Base-by-base conservation (phyloP, 2,113 vertebrate genomes). In the Pogonocichla stellata region DNA sequence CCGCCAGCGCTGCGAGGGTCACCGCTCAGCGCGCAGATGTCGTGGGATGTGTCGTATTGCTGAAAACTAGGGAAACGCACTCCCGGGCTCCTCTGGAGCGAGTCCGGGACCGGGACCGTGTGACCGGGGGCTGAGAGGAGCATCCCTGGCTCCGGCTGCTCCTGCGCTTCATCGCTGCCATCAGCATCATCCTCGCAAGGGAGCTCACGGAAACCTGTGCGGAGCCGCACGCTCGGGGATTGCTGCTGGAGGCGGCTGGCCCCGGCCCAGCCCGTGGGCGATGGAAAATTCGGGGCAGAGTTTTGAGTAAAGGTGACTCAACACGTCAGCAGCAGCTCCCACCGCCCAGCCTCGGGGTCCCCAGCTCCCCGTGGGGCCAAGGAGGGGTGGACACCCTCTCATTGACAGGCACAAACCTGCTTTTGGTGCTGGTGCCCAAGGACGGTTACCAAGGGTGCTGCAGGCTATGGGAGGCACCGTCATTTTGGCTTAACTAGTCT, bases 231-330 rank as follows among this genome's bases (percentile, higher is more conserved):
- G 69, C 86, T 45, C 78, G 48, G 87, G 62, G 79, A 67, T 62
- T 31, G 87, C 79, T 83, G 79, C 87, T 19, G 87, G 87, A 90
- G 87, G 87, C 87, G 87, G 77, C 91, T 94, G 94, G 82, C 51
- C 34, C 45, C 93, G 48, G 85, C 95, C 85, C 88, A 71, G 75
- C 12, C 88, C 65, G 81, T n/a, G 8, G 94, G 89, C 78, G 57
- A 29, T 22, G 92, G 91, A 88, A 60, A 67, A 84, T 65, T 47
- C 81, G 73, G 92, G 75, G 50, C 70, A 72, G 78, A 83, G 77
- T 90, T 90, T 48, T 11, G 57, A 48, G 83, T 34, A 83, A 83
- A 90, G 88, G 91, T 89, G 69, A 54, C 88, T 71, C 95, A 67
- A 81, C 36, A 6, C 34, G 57, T n/a, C 34, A 64, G 25, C 15